Evolutionary conservation across 2,888 invertebrate genomes (phyloP).

Genomic region (Camponotus fellah): DNA sequence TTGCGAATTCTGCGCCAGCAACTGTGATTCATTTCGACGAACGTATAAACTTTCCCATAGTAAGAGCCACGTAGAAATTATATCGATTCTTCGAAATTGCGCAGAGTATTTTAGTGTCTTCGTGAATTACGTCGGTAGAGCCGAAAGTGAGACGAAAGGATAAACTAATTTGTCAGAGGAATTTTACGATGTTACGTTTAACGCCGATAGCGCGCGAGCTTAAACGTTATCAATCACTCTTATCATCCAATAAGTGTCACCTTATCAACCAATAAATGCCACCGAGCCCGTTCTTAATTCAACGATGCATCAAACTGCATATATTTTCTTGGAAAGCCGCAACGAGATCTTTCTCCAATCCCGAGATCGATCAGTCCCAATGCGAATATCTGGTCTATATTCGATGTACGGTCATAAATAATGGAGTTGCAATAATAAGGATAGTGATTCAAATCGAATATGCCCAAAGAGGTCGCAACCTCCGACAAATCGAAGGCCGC

Average conservation of each 20-base stretch:
- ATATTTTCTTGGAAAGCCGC: conserved; percentile 30
- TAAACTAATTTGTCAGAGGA: neutral
- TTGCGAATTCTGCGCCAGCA: conserved; percentile 51
- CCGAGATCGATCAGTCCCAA: neutral
- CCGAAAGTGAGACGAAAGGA: neutral
- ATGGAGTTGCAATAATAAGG: conserved; percentile 26
- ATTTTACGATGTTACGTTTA: conserved; percentile 20
- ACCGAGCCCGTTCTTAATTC: conserved; percentile 36
- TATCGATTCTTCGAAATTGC: conserved; percentile 42
- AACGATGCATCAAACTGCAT: conserved; percentile 28
- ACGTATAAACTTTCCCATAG: conserved; percentile 56
- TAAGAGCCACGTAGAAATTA: conserved; percentile 54
- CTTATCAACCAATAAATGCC: conserved; percentile 29
- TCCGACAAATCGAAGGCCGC: conserved; percentile 62
- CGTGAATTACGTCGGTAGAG: neutral
- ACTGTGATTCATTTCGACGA: conserved; percentile 60
- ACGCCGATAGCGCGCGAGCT: conserved; percentile 5
- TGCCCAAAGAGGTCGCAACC: conserved; percentile 43
- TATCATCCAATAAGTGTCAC: conserved; percentile 43
- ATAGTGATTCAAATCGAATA: conserved; percentile 53
- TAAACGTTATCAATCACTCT: conserved; percentile 40
- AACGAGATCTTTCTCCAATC: conserved; percentile 19
- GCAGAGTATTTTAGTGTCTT: conserved; percentile 3
- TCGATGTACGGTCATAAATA: conserved; percentile 41
- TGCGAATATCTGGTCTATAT: conserved; percentile 13